Conservation (phyloP, 2,797 vertebrate species). For the Tarsius wallacei region DNA sequence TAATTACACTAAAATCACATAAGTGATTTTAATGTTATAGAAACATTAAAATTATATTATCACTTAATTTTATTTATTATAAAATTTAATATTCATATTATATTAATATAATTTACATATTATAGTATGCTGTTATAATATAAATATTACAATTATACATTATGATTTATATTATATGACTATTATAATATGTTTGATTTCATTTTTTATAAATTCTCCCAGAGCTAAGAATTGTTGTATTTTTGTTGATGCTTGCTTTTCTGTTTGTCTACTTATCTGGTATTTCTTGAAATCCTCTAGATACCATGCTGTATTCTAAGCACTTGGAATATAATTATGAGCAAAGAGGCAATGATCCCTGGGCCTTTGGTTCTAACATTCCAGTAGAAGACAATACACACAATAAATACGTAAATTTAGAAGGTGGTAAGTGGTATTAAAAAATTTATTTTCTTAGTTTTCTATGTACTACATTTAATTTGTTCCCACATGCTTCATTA, state of each 20-base stretch:
- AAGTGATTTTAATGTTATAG: background rate
- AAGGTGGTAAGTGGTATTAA: background rate
- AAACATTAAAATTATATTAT: slow-evolving; percentile 21
- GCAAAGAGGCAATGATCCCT: background rate
- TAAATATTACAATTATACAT: background rate
- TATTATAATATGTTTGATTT: background rate
- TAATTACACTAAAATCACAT: background rate
- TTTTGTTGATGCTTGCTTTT: background rate
- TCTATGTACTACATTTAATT: background rate
- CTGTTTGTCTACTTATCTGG: background rate
- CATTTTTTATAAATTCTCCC: background rate
- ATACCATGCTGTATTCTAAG: background rate
- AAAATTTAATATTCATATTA: background rate
- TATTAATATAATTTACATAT: background rate
- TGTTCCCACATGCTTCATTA: background rate
- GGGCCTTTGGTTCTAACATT: background rate
- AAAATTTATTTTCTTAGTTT: background rate
- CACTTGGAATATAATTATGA: background rate
- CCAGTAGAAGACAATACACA: background rate
- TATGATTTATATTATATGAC: background rate
- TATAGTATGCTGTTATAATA: background rate
- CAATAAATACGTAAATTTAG: background rate
- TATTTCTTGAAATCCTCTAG: background rate
- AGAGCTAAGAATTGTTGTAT: background rate
- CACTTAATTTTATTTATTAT: background rate